Percentiles rank a stretch among this genome's conserved stretches.
Evolutionary conservation across 1,140 invertebrate species (phyloP).

Genomic region (Drosophila truncata): DNA sequence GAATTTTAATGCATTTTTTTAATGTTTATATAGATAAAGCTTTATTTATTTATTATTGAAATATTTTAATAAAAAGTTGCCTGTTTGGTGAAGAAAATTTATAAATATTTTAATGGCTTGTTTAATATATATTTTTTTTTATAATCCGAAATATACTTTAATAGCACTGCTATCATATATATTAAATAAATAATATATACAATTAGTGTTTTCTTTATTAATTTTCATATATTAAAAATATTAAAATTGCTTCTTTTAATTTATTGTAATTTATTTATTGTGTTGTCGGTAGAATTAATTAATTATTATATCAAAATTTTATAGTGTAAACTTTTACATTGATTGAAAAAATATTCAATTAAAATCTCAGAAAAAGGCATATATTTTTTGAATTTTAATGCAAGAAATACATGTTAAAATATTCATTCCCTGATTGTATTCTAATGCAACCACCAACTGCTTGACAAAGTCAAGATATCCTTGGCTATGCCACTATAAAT

Average conservation of each 20-base stretch:
- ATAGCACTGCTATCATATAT: too few species aligned
- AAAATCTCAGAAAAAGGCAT: background rate
- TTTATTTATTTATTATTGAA: background rate
- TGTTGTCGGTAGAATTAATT: too few species aligned
- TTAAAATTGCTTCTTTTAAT: too few species aligned
- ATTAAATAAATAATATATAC: too few species aligned
- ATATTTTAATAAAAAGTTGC: too few species aligned
- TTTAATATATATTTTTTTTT: background rate
- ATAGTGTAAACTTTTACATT: background rate
- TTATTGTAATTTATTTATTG: too few species aligned
- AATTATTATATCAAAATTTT: too few species aligned
- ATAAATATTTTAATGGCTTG: background rate
- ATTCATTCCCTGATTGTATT: constrained; percentile 7
- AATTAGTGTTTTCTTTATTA: too few species aligned
- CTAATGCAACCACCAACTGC: constrained; percentile 14
- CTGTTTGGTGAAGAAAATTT: too few species aligned
- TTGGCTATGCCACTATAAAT: constrained; percentile 10
- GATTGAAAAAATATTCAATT: background rate
- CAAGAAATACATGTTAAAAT: background rate
- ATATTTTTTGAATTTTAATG: background rate
- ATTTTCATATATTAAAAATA: too few species aligned
- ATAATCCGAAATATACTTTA: too few species aligned
- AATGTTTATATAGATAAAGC: background rate
- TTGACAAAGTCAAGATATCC: constrained; percentile 23
- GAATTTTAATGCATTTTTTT: too few species aligned